phyloP scores from a whole-genome alignment of 2,797 vertebrate species.

The Parambassis ranga region DNA sequence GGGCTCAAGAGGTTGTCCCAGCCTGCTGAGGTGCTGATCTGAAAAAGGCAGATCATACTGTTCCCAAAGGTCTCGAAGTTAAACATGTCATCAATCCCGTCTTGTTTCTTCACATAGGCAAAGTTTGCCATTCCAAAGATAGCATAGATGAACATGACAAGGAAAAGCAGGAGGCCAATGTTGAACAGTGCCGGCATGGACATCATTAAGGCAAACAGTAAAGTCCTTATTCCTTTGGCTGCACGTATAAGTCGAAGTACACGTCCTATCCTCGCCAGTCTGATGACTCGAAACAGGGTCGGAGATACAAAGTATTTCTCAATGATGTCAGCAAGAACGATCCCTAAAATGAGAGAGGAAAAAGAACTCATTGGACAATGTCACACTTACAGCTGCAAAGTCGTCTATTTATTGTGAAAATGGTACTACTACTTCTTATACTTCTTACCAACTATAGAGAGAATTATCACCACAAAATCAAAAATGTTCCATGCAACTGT shows the following conservation, averaged over 20 bases:
- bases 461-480: slow-evolving; percentile 97
- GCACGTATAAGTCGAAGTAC: slow-evolving; percentile 95
- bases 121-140: slow-evolving; percentile 99
- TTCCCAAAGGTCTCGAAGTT: slow-evolving; percentile 99
- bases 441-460: slow-evolving; percentile 94
- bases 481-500: slow-evolving; percentile 99
- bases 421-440: no score
- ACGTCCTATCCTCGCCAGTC: slow-evolving; percentile 95
- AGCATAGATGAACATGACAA: slow-evolving; percentile 99
- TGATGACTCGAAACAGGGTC: slow-evolving; percentile 96
- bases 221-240: slow-evolving; percentile 97
- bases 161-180: slow-evolving; percentile 95
- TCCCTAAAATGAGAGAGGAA: slow-evolving; percentile 80
- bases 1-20: slow-evolving; percentile 97
- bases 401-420: no score
- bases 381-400: not conserved
- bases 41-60: slow-evolving; percentile 98
- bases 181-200: slow-evolving; percentile 97
- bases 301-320: slow-evolving; percentile 99
- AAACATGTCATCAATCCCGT: slow-evolving; percentile 96
- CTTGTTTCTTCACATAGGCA: slow-evolving; percentile 92
- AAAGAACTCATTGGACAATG: not conserved
- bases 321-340: slow-evolving; percentile 97
- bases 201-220: slow-evolving; percentile 99
- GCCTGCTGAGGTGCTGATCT: slow-evolving; percentile 97